A percentile compares a stretch with the other conserved stretches of the same genome.
These are phyloP conservation scores for Spinibarbus caldwelli DNA, from an alignment of 2,797 vertebrate genomes.

Conservation along the genomic window DNA sequence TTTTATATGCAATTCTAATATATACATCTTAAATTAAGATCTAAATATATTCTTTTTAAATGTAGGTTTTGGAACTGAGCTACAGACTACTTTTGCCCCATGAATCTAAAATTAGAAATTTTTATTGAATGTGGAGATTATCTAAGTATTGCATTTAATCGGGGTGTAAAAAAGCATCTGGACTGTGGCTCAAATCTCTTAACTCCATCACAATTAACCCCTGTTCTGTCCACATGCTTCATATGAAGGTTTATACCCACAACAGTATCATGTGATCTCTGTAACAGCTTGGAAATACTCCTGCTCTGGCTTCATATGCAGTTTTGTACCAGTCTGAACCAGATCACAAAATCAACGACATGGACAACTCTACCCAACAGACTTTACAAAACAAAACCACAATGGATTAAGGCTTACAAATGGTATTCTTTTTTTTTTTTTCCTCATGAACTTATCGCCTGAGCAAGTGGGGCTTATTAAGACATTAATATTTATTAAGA, in stretches of 20 bases:
- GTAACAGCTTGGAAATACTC: slow-evolving; percentile 75
- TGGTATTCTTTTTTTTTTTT: not conserved
- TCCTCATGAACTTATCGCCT: not conserved
- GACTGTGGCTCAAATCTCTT: slow-evolving; percentile 1
- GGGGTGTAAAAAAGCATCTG: not conserved
- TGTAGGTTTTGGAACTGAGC: not conserved
- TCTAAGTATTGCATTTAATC: slow-evolving; percentile 1
- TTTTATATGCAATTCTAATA: not conserved
- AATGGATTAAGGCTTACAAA: slow-evolving; percentile 37
- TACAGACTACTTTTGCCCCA: not conserved
- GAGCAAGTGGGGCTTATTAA: slow-evolving; percentile 15
- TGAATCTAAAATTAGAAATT: not conserved
- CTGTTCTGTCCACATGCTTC: not conserved
- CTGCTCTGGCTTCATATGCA: slow-evolving; percentile 66
- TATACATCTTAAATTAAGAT: not conserved
- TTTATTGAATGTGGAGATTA: not conserved
- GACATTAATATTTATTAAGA: slow-evolving; percentile 15
- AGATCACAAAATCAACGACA: slow-evolving; percentile 66
- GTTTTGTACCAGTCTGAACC: slow-evolving; percentile 73
- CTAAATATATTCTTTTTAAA: not conserved
- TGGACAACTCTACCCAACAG: slow-evolving; percentile 30
- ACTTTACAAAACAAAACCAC: slow-evolving; percentile 44
- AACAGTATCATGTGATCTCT: slow-evolving; percentile 69
- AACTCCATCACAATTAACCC: no score
- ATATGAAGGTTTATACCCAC: not conserved